Evolutionary conservation across 2,888 invertebrate genomes (phyloP), one percentile per base, ranked within the genome.

Genomic region (Orthosia gracilis): DNA sequence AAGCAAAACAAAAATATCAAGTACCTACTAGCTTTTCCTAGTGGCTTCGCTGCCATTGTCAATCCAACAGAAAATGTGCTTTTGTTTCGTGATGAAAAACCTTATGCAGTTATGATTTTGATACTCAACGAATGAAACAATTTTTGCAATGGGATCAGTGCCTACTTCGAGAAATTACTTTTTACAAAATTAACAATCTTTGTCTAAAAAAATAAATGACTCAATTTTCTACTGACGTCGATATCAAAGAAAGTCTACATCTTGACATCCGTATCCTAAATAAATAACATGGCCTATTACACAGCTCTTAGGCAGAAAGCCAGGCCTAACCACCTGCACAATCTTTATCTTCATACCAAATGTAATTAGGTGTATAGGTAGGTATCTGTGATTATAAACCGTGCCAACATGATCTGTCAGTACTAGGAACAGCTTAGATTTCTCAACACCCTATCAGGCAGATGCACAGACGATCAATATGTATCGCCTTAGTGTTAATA

Each of bases 371-470:
- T 75, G 23, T 13, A 17, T 65, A 67, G 31, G 21, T 21, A 76
- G 49, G 55, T 62, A 61, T 58, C n/a, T 15, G 45, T 68, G 61
- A 68, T 21, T 61, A 52, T 55, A 72, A 69, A 71, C 79, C 54
- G 57, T 83, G 83, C 76, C 80, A 83, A 69, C 75, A n/a, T 52
- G 61, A 57, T 62, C 50, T 64, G 31, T 58, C 13, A 18, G 13
- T 66, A 23, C 79, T 58, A 65, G 61, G 67, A 74, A 77, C 61
- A 17, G 62, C 58, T 69, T 21, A 72, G 76, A 78, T 83, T 76
- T 85, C 85, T 78, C 76, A 26, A 31, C 40, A 12, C 83, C 78
- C 4, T 80, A 77, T 74, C 17, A 31, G 84, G 55, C 45, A 59
- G 58, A 69, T 40, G 66, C 54, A 55, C 64, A 57, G 45, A 26